phyloP scores from a whole-genome alignment of 2,888 invertebrate species.

The Polyploca ridens region DNA sequence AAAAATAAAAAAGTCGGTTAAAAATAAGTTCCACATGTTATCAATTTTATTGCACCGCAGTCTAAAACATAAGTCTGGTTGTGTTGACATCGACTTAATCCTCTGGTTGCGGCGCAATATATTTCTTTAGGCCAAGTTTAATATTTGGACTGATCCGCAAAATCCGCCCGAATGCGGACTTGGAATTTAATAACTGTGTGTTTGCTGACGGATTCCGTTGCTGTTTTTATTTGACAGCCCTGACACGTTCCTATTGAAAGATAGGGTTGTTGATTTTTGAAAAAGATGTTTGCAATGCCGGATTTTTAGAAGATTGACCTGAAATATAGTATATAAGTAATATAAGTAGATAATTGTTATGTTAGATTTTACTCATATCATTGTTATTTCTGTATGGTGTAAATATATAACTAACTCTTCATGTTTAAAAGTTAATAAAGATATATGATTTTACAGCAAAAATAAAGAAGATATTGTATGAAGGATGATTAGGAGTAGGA shows the following conservation, averaged over 20 bases:
- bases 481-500: no score
- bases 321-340: background rate
- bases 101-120: slow-evolving; percentile 62
- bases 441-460: no score
- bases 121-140: slow-evolving; percentile 74
- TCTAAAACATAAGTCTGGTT: slow-evolving; percentile 37
- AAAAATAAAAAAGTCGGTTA: no score
- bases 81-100: slow-evolving; percentile 68
- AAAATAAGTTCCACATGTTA: no score
- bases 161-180: slow-evolving; percentile 51
- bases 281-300: background rate
- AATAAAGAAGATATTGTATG: no score
- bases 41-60: slow-evolving; percentile 16
- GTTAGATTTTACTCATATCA: no score
- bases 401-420: no score
- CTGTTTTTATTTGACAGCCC: slow-evolving; percentile 41
- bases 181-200: slow-evolving; percentile 62
- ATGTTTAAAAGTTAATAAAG: no score
- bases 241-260: slow-evolving; percentile 1
- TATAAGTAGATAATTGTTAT: no score
- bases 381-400: no score
- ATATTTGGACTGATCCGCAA: slow-evolving; percentile 69
- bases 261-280: background rate
- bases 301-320: background rate
- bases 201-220: slow-evolving; percentile 51